Evolutionary conservation across 2,113 vertebrate genomes (phyloP).

Genomic region (Myotis yumanensis): DNA sequence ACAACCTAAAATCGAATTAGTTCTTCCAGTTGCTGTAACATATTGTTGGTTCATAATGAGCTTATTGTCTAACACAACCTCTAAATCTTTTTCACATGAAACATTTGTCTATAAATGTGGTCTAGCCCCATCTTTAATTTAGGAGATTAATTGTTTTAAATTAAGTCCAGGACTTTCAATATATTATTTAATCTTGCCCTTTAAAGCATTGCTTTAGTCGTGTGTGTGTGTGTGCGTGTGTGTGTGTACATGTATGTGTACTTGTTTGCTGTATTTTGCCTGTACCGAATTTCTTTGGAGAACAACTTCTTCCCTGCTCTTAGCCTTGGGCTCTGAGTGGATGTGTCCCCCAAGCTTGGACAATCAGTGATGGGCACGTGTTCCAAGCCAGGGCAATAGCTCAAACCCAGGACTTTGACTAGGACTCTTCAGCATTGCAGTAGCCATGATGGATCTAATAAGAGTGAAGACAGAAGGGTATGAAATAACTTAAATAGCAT

Average conservation of each 20-base stretch:
- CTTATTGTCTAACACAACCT: constrained; percentile 52
- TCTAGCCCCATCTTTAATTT: constrained; percentile 66
- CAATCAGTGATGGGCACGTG: background rate
- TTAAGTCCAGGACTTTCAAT: constrained; percentile 49
- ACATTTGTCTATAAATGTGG: constrained; percentile 44
- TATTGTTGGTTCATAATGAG: constrained; percentile 55
- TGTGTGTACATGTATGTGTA: background rate
- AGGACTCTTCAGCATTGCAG: background rate
- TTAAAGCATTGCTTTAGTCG: background rate
- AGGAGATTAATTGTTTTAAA: constrained; percentile 67
- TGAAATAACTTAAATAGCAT: constrained; percentile 2
- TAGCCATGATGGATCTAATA: background rate
- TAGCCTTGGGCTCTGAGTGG: background rate
- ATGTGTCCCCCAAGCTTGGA: background rate
- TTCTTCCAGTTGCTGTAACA: constrained; percentile 55
- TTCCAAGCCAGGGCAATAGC: background rate
- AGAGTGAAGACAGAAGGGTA: background rate
- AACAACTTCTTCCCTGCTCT: background rate
- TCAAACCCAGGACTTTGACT: background rate
- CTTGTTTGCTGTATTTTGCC: constrained; percentile 8
- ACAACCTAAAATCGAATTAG: constrained; percentile 55
- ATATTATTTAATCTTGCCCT: constrained; percentile 40
- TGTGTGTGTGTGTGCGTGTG: background rate
- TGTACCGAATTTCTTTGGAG: constrained; percentile 13
- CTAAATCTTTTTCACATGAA: constrained; percentile 59